These are phyloP conservation scores for Oreochromis niloticus DNA, from an alignment of 2,113 vertebrate species.

Conservation along the genomic window DNA sequence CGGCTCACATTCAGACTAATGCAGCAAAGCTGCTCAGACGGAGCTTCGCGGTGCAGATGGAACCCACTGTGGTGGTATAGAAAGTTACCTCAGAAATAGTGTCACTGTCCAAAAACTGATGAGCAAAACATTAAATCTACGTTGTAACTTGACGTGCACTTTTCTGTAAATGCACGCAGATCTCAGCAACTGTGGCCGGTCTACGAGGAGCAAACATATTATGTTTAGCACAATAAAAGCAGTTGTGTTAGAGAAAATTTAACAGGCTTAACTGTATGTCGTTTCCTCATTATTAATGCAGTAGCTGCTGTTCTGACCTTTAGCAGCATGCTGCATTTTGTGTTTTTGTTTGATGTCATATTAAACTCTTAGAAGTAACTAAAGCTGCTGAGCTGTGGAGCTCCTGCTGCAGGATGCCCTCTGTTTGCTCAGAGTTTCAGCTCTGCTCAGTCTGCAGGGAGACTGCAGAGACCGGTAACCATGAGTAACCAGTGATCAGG, in stretches of 20 bases:
- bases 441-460: background rate
- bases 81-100: background rate
- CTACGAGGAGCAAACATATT: accelerated
- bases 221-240: background rate
- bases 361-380: background rate
- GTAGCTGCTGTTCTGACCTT: background rate
- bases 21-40: background rate
- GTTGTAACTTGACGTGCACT: background rate
- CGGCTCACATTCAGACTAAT: background rate
- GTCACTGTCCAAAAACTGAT: background rate
- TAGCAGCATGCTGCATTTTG: background rate
- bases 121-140: accelerated
- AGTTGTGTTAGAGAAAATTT: too few relatives aligned
- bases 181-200: accelerated
- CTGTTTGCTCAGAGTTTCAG: background rate
- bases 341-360: background rate
- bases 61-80: background rate
- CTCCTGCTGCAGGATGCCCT: background rate
- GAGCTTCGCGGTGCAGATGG: background rate
- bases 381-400: background rate
- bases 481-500: background rate
- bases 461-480: background rate
- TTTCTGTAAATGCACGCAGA: background rate
- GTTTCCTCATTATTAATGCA: background rate
- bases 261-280: background rate